Evolutionary conservation across 2,888 invertebrate genomes (phyloP).

Genomic region (Lasioglossum pauxillum): DNA sequence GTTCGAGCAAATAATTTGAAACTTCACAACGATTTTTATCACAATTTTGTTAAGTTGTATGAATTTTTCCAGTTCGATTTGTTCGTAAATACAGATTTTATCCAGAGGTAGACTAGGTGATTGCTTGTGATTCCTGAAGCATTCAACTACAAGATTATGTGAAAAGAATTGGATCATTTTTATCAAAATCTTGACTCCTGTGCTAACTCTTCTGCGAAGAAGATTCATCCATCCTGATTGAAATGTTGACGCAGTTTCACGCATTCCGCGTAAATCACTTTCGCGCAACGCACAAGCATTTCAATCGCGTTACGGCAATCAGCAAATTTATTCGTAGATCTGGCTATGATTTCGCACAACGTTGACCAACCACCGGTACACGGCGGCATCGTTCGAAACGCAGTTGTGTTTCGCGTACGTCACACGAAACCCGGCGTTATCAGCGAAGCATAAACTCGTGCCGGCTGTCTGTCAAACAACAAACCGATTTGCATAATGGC

Average conservation of each 20-base stretch:
- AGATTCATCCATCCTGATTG: not conserved
- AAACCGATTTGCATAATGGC: slow-evolving; percentile 4
- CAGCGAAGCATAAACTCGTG: slow-evolving; percentile 1
- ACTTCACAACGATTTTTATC: not conserved
- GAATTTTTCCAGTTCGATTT: no score
- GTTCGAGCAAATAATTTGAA: not conserved
- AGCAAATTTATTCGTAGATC: slow-evolving; percentile 1
- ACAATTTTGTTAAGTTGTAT: no score
- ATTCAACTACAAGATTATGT: not conserved
- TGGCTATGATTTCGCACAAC: not conserved
- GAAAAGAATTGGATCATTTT: no score
- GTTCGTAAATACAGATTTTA: no score
- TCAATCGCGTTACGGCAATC: not conserved
- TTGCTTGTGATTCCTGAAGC: not conserved
- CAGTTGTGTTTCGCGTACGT: not conserved
- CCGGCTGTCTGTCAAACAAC: not conserved
- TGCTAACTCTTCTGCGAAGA: not conserved
- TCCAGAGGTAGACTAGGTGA: no score
- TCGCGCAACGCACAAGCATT: not conserved
- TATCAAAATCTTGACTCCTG: no score
- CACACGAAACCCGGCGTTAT: not conserved
- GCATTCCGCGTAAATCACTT: not conserved
- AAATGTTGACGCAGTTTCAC: not conserved
- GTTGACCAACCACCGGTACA: not conserved
- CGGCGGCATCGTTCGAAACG: not conserved